phyloP scores from a whole-genome alignment of 2,888 invertebrate species.

The Cataglyphis altisquamis region DNA sequence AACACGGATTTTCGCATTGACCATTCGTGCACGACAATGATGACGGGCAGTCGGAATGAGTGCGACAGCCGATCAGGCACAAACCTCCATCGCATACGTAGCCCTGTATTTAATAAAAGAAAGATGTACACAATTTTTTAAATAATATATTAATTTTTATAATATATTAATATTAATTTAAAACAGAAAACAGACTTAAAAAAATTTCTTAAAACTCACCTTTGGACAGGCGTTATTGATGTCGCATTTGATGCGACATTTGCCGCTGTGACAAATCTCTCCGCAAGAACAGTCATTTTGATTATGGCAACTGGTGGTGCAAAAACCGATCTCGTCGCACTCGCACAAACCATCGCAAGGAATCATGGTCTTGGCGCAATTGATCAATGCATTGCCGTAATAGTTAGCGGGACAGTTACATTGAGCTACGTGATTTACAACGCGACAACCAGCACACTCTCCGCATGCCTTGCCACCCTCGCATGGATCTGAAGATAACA shows the following conservation, averaged over 20 bases:
- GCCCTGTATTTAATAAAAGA: slow-evolving; percentile 86
- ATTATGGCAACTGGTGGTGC: slow-evolving; percentile 90
- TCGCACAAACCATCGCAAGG: slow-evolving; percentile 93
- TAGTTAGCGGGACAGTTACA: slow-evolving; percentile 94
- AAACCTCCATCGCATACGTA: slow-evolving; percentile 92
- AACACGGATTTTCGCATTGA: slow-evolving; percentile 91
- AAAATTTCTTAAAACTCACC: slow-evolving; percentile 75
- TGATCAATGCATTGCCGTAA: slow-evolving; percentile 93
- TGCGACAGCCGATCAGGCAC: slow-evolving; percentile 93
- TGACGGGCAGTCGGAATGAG: slow-evolving; percentile 92
- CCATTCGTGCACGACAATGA: slow-evolving; percentile 91
- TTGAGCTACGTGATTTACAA: slow-evolving; percentile 94
- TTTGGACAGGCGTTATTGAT: slow-evolving; percentile 89
- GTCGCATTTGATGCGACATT: slow-evolving; percentile 92
- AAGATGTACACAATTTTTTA: not conserved
- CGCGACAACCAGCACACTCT: slow-evolving; percentile 93
- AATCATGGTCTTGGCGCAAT: slow-evolving; percentile 91
- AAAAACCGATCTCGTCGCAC: slow-evolving; percentile 94
- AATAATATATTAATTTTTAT: not conserved
- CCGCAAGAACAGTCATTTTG: slow-evolving; percentile 93
- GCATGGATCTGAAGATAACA: slow-evolving; percentile 90
- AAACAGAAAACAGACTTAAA: slow-evolving; percentile 18
- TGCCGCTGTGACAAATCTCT: slow-evolving; percentile 91
- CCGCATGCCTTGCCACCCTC: slow-evolving; percentile 92
- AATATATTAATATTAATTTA: not conserved